phyloP scores from a whole-genome alignment of 2,113 vertebrate genomes.

The Orycteropus afer region DNA sequence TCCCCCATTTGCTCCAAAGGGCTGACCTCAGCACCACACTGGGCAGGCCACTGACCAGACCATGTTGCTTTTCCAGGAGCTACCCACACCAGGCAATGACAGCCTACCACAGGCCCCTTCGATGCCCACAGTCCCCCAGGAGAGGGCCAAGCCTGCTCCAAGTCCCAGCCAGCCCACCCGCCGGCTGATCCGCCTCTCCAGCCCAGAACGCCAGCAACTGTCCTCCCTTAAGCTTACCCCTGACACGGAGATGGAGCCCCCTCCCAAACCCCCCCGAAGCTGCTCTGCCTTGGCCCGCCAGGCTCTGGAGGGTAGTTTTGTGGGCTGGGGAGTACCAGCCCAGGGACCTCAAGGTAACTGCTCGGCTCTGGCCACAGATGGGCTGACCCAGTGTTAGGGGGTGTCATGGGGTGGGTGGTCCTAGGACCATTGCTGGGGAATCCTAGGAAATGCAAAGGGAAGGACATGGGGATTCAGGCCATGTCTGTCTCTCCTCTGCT shows the following conservation, averaged over 20 bases:
- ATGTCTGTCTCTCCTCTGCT: neutral
- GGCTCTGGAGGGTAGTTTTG: conserved; percentile 73
- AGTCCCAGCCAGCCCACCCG: conserved; percentile 48
- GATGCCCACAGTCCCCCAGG: neutral
- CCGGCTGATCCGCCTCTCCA: conserved; percentile 78
- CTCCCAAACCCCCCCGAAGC: conserved; percentile 65
- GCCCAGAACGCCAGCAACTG: conserved; percentile 88
- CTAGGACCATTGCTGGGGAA: neutral
- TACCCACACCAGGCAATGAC: neutral
- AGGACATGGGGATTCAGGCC: conserved; percentile 1
- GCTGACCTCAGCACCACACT: neutral
- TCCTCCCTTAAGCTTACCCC: conserved; percentile 87
- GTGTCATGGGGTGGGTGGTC: neutral
- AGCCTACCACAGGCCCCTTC: neutral
- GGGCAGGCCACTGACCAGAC: neutral
- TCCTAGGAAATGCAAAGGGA: conserved; percentile 1
- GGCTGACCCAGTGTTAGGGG: neutral
- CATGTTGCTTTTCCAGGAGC: conserved; percentile 67
- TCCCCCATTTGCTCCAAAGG: neutral
- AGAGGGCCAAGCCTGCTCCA: neutral
- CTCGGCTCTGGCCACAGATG: neutral
- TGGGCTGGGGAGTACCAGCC: conserved; percentile 65
- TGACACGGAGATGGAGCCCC: conserved; percentile 76
- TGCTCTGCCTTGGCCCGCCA: conserved; percentile 54
- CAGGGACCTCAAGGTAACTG: conserved; percentile 45